Percentiles rank a stretch among this genome's conserved stretches.
Conservation (phyloP, 2,797 vertebrate genomes). For the Tympanoctomys barrerae region DNA sequence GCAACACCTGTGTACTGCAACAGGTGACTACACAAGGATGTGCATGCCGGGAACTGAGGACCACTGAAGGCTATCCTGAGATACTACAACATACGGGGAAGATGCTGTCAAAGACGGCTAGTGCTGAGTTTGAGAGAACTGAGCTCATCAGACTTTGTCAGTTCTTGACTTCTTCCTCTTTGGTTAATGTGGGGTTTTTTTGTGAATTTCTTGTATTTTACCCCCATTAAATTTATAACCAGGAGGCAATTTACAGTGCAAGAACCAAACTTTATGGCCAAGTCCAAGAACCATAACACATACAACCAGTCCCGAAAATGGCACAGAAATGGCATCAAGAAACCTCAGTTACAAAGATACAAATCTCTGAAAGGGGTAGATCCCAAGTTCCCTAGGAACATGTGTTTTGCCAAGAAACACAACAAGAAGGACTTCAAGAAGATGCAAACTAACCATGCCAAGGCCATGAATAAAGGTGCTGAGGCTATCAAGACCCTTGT, state of each 20-base stretch:
- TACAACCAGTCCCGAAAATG: too few species aligned
- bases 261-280: too few species aligned
- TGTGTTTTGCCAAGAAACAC: too few species aligned
- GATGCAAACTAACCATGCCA: too few species aligned
- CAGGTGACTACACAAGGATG: neutral
- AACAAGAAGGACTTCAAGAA: too few species aligned
- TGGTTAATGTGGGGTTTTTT: neutral
- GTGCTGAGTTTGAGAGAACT: neutral
- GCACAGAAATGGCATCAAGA: too few species aligned
- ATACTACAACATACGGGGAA: neutral
- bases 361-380: too few species aligned
- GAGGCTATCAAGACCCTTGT: too few species aligned
- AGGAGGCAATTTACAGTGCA: neutral
- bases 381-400: too few species aligned
- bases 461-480: too few species aligned
- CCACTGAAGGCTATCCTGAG: neutral
- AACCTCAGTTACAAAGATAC: too few species aligned
- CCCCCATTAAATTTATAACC: conserved; percentile 20
- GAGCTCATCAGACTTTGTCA: neutral
- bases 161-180: conserved; percentile 1
- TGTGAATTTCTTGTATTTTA: conserved; percentile 29
- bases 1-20: neutral
- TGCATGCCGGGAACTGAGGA: neutral
- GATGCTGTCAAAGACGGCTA: neutral
- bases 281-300: too few species aligned